These are phyloP conservation scores for Thunnus albacares DNA, from an alignment of 2,797 vertebrate genomes.

Conservation along the genomic window DNA sequence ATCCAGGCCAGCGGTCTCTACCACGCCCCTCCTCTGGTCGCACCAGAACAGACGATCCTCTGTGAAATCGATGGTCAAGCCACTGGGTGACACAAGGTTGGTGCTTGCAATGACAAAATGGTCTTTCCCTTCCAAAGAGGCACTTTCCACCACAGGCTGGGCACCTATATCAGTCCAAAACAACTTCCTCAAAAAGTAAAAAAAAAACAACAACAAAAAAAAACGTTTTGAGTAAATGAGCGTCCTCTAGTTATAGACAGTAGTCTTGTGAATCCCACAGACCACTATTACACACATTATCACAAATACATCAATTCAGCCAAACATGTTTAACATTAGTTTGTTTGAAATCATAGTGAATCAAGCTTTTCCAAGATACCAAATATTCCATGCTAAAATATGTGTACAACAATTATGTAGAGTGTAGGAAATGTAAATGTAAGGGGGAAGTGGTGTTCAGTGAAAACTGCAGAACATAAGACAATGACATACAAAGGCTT, in stretches of 20 bases:
- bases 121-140: slow-evolving; percentile 87
- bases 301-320: neutral
- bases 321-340: neutral
- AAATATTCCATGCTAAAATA: neutral
- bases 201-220: slow-evolving; percentile 1
- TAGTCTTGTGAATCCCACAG: neutral
- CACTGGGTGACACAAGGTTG: slow-evolving; percentile 89
- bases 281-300: neutral
- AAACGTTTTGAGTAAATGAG: neutral
- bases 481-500: neutral
- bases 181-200: slow-evolving; percentile 89
- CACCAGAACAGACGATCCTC: slow-evolving; percentile 93
- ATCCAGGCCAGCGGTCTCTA: slow-evolving; percentile 91
- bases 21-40: slow-evolving; percentile 85
- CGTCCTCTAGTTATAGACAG: neutral
- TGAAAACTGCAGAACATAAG: too few relatives aligned
- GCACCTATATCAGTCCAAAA: slow-evolving; percentile 94
- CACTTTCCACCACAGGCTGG: slow-evolving; percentile 88
- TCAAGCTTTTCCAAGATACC: neutral
- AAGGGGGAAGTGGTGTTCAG: too few relatives aligned
- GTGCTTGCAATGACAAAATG: slow-evolving; percentile 84
- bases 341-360: too few relatives aligned
- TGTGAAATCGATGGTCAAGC: slow-evolving; percentile 91
- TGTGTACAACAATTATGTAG: too few relatives aligned
- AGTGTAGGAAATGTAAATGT: too few relatives aligned